These are phyloP conservation scores for Pyrrhosoma nymphula DNA, from an alignment of 2,888 invertebrate species.

Conservation along the genomic window DNA sequence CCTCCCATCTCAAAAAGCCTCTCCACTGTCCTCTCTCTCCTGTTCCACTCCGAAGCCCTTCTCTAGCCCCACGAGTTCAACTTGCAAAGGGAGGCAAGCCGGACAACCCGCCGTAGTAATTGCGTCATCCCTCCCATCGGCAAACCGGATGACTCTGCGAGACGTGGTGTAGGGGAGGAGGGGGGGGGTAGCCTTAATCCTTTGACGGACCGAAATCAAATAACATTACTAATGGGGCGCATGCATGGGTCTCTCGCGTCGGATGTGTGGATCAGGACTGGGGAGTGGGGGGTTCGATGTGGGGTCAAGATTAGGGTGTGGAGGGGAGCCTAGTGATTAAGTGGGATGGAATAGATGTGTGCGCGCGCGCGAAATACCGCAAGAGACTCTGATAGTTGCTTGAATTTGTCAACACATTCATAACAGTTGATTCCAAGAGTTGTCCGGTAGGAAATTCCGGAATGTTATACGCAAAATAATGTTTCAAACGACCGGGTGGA, in stretches of 20 bases:
- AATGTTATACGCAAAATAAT: no score
- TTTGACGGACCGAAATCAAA: constrained; percentile 46
- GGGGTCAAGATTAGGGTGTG: background rate
- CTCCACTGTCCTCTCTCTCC: background rate
- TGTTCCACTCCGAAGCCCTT: background rate
- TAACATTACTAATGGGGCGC: background rate
- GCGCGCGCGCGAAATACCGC: no score
- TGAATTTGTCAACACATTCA: no score
- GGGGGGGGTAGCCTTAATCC: background rate
- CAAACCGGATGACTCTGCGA: background rate
- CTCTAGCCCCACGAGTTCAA: background rate
- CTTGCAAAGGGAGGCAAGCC: background rate
- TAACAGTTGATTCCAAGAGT: no score
- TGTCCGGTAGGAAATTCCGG: no score
- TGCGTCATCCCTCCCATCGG: background rate
- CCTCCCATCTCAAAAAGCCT: background rate
- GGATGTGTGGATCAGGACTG: background rate
- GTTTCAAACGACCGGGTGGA: no score
- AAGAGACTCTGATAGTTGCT: no score
- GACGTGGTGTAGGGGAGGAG: background rate
- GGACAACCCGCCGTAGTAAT: background rate
- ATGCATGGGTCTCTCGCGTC: background rate
- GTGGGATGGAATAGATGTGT: no score
- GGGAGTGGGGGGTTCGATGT: background rate
- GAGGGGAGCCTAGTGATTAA: no score